These are phyloP conservation scores for Thalpophila matura DNA, from an alignment of 2,888 invertebrate species.

Conservation along the genomic window DNA sequence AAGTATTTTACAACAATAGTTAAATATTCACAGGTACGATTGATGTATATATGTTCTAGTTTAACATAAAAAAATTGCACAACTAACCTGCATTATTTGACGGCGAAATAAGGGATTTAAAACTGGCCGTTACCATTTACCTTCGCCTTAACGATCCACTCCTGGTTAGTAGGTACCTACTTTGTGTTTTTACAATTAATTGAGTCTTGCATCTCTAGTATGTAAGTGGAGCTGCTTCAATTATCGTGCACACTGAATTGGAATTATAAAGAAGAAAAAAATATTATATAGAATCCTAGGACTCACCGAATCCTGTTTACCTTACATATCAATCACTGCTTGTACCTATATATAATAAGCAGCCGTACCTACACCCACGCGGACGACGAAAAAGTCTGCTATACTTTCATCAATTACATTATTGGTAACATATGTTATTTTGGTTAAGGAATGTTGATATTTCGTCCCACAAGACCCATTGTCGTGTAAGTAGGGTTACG, in stretches of 20 bases:
- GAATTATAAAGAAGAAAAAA: not conserved
- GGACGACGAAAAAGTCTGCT: slow-evolving; percentile 22
- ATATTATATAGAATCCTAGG: not conserved
- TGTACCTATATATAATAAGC: not conserved
- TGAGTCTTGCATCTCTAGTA: too few species aligned
- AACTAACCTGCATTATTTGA: too few species aligned
- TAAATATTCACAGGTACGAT: too few species aligned
- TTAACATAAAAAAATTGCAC: too few species aligned
- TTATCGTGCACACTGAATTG: not conserved
- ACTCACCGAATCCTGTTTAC: not conserved
- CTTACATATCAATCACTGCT: not conserved
- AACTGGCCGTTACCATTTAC: too few species aligned
- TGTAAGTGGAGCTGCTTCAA: not conserved
- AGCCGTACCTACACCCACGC: not conserved
- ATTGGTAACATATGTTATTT: slow-evolving; percentile 37
- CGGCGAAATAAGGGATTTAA: too few species aligned
- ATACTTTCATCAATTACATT: slow-evolving; percentile 38
- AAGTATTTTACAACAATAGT: too few species aligned
- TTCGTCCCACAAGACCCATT: slow-evolving; percentile 53
- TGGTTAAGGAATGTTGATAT: slow-evolving; percentile 45
- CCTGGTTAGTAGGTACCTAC: too few species aligned
- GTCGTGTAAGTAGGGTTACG: slow-evolving; percentile 54
- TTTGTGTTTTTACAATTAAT: too few species aligned
- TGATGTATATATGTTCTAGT: too few species aligned
- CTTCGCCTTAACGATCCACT: too few species aligned